Base-by-base conservation (phyloP, 2,888 invertebrate species). In the Agrochola circellaris region DNA sequence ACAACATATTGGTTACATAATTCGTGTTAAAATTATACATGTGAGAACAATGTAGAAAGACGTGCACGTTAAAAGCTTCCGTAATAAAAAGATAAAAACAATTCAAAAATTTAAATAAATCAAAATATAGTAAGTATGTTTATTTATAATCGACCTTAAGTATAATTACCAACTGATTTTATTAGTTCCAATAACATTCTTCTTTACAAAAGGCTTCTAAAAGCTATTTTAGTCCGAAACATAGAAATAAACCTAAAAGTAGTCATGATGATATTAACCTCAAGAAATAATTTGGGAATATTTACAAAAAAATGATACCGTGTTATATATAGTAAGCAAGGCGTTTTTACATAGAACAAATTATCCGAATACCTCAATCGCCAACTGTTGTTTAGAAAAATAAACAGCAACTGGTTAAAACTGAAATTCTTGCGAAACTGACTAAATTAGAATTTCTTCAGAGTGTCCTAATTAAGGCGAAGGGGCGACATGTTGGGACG, bases 401-500 rank as follows among this genome's bases (percentile, higher is more conserved):
- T 69, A 48, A 68, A 69, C 34, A 23, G 17, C 26, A 65, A 20
- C 65, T 51, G 58, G 67, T 67, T 72, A 54, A 70, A 81, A 48
- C 15, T 45, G 9, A n/a, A 77, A 30, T 42, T 60, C 62, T 34
- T 56, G 67, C n/a, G 26, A 71, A 67, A 51, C 67, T 45, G 34
- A 13, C 75, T 64, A 23, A 69, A 67, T 58, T 48, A 20, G 54
- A 56, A 45, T 74, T 76, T 81, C 77, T 77, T 77, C 58, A 64
- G 45, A 34, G 67, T 64, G 58, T 66, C 61, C 58, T 79, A 85
- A 82, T 86, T 87, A 85, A 77, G 72, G 15, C 26, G 48, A 26
- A 34, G 26, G 34, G 65, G 78, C 38, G 71, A 75, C 73, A 81
- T 75, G 45, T 75, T 82, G 73, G 64, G 56, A 56, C 51, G 64